phyloP scores from a whole-genome alignment of 2,888 invertebrate genomes.

The Drosophila cracens region DNA sequence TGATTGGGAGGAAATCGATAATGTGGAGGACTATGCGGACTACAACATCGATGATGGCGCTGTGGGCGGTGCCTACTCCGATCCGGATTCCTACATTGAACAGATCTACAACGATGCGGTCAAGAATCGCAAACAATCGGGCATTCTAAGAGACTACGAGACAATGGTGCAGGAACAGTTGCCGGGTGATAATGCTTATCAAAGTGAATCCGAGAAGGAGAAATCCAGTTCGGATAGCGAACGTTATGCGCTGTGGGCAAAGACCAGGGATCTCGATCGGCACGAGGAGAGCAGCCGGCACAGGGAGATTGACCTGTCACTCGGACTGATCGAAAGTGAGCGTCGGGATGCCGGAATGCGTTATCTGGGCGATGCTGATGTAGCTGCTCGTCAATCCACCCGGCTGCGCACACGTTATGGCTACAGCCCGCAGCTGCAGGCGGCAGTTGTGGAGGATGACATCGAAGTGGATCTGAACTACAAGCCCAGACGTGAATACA shows the following conservation, averaged over 20 bases:
- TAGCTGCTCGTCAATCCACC: constrained; percentile 76
- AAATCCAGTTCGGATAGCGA: constrained; percentile 71
- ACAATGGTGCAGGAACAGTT: constrained; percentile 77
- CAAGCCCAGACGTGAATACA: constrained; percentile 83
- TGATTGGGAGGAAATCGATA: constrained; percentile 80
- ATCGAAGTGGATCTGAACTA: constrained; percentile 82
- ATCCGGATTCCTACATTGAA: constrained; percentile 83
- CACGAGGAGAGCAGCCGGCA: constrained; percentile 47
- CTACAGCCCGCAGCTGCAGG: constrained; percentile 76
- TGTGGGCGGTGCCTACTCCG: constrained; percentile 77
- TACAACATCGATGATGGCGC: constrained; percentile 76
- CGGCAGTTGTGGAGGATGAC: constrained; percentile 62
- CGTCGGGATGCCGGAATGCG: constrained; percentile 77
- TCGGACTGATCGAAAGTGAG: constrained; percentile 76
- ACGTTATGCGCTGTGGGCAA: constrained; percentile 76
- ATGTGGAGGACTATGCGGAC: constrained; percentile 53
- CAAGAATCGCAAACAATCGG: constrained; percentile 83
- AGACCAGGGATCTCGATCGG: constrained; percentile 61
- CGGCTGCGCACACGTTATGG: constrained; percentile 83
- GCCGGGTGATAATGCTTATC: constrained; percentile 50
- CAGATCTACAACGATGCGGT: constrained; percentile 84
- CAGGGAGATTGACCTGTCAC: constrained; percentile 57
- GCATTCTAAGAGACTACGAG: constrained; percentile 83
- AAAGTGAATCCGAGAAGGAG: constrained; percentile 65
- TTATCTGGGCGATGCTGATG: constrained; percentile 82